Evolutionary conservation across 2,888 invertebrate species (phyloP).

Genomic region (Drosophila emarginata): DNA sequence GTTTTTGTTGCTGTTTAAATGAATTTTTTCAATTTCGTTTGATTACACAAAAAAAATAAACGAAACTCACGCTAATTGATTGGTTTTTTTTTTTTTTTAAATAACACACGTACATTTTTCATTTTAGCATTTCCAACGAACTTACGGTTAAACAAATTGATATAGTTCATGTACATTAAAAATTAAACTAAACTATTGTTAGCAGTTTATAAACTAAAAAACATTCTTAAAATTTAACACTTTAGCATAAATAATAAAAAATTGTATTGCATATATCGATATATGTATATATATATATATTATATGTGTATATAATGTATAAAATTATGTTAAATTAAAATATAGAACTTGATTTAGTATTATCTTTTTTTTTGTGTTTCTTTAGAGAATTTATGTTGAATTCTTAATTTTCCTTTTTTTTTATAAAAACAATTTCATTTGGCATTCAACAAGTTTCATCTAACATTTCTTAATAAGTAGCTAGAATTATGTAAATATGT

Average conservation of each 20-base stretch:
- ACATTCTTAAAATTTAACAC: slow-evolving; percentile 63
- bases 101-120: slow-evolving; percentile 19
- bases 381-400: slow-evolving; percentile 36
- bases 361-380: slow-evolving; percentile 25
- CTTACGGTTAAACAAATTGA: slow-evolving; percentile 50
- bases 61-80: slow-evolving; percentile 48
- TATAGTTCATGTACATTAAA: slow-evolving; percentile 56
- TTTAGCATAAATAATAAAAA: slow-evolving; percentile 41
- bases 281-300: slow-evolving; percentile 32
- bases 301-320: slow-evolving; percentile 33
- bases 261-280: slow-evolving; percentile 53
- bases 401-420: slow-evolving; percentile 14
- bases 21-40: slow-evolving; percentile 22
- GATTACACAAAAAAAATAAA: slow-evolving; percentile 32
- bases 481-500: slow-evolving; percentile 25
- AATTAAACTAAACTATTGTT: slow-evolving; percentile 72
- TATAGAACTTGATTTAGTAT: slow-evolving; percentile 30
- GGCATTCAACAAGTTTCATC: slow-evolving; percentile 72
- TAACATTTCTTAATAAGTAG: slow-evolving; percentile 49
- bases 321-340: slow-evolving; percentile 44
- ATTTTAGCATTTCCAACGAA: slow-evolving; percentile 54
- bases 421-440: slow-evolving; percentile 65
- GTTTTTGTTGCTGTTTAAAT: slow-evolving; percentile 38
- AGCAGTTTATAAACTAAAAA: slow-evolving; percentile 71
- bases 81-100: neutral